Evolutionary conservation across 1,140 invertebrate genomes (phyloP).

Genomic region (Prorops nasuta): DNA sequence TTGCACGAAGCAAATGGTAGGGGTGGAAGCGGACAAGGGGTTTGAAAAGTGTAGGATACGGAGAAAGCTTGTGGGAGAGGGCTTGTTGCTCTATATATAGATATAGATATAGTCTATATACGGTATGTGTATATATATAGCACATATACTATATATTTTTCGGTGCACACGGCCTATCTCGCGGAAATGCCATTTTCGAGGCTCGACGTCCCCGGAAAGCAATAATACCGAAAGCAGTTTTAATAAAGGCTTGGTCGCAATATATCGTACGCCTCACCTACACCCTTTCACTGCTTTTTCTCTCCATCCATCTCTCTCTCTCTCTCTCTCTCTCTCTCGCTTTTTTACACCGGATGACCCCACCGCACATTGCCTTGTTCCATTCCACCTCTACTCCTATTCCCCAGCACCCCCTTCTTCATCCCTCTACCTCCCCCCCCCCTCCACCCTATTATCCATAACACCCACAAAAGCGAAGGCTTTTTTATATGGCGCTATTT

Average conservation of each 20-base stretch:
- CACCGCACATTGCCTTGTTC: not conserved
- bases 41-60: no score
- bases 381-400: not conserved
- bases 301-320: slow-evolving; percentile 2
- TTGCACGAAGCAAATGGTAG: no score
- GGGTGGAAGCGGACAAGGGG: not conserved
- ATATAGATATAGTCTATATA: no score
- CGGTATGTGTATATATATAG: not conserved
- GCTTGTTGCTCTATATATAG: no score
- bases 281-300: slow-evolving; percentile 4
- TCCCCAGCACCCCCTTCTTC: not conserved
- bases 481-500: no score
- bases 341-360: no score
- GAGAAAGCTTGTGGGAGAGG: no score
- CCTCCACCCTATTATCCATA: no score
- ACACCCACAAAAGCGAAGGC: no score
- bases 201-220: slow-evolving; percentile 36
- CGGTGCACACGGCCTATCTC: slow-evolving; percentile 23
- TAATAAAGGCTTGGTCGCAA: slow-evolving; percentile 38
- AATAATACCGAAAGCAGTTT: slow-evolving; percentile 41
- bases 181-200: slow-evolving; percentile 38
- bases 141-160: slow-evolving; percentile 20
- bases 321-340: slow-evolving; percentile 3
- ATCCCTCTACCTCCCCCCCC: not conserved
- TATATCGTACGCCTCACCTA: slow-evolving; percentile 24